Conservation (phyloP, 2,797 vertebrate genomes). For the Hydrophis major region DNA sequence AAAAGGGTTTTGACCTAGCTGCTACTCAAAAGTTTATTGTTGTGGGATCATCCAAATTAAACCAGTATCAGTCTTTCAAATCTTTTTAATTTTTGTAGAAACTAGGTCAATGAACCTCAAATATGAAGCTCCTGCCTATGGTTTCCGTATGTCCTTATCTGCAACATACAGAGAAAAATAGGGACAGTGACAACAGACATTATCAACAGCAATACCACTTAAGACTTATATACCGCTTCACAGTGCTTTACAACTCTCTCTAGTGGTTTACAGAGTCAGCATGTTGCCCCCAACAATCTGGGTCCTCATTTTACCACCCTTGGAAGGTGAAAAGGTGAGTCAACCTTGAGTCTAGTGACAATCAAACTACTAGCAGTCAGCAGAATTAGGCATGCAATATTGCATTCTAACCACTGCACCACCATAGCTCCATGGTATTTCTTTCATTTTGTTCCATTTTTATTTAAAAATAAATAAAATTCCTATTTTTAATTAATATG, state of each 20-base stretch:
- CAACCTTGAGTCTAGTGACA: not conserved
- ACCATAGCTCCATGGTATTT: not conserved
- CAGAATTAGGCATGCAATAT: not conserved
- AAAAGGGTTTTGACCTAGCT: not conserved
- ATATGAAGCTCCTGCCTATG: not conserved
- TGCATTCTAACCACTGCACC: not conserved
- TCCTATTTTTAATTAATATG: not conserved
- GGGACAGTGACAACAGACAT: not conserved
- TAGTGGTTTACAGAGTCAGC: not conserved
- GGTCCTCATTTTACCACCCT: not conserved
- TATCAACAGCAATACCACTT: not conserved
- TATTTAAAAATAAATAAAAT: not conserved
- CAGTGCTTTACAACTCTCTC: not conserved
- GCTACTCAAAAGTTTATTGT: not conserved
- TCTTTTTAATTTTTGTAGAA: not conserved
- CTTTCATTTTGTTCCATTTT: not conserved
- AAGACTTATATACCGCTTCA: not conserved
- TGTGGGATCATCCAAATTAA: not conserved
- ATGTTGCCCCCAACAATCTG: not conserved
- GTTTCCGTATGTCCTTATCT: not conserved
- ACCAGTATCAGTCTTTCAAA: not conserved
- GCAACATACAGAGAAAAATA: not conserved
- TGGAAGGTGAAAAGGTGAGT: not conserved
- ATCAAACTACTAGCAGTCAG: not conserved
- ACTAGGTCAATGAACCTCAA: not conserved